Evolutionary conservation across 2,797 vertebrate genomes (phyloP), one percentile per base, ranked within the genome.

Genomic region (Perodicticus potto): DNA sequence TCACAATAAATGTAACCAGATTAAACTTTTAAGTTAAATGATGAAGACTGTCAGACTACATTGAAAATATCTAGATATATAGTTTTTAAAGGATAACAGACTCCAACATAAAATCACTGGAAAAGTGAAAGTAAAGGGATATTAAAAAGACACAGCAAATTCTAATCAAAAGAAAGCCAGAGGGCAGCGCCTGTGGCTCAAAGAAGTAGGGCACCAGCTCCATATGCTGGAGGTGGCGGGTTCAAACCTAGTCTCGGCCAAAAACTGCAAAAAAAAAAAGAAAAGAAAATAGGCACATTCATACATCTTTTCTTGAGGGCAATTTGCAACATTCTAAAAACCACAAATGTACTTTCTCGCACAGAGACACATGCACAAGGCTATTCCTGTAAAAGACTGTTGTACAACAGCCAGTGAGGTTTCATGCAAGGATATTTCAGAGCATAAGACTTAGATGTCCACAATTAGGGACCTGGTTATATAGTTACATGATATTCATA

Each of bases 121-220:
- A 70, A 67, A 40, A 45, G 1, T 72, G 57, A 88, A 55, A 93
- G 43, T 76, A 85, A 85, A 61, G 59, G 32, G 61, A 86, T 92
- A 9, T 93, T 86, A 70, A 82, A 86, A 90, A 93, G 23, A 57
- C 19, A 81, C 1, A 53, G 40, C 37, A 84, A 77, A 88, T 77
- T 27, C 40, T 85, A 89, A 37, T 77, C 59, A 92, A 70, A 92
- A 94, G 59, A 89, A 93, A 45, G 57, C 63, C 90, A 37, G 32
- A 93, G 45, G 45, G 9, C 1, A 8, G 9, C 45, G 9, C 45
- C 45, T 45, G 45, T 45, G 45, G 45, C 45, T 45, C 45, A 45
- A 45, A 45, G 45, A 10, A 45, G 45, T 45, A 45, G 45, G 45
- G 45, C 9, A 45, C 45, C 45, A 10, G 45, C 45, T 10, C 45